phyloP scores from a whole-genome alignment of 2,888 invertebrate species.

The Hecatera dysodea region DNA sequence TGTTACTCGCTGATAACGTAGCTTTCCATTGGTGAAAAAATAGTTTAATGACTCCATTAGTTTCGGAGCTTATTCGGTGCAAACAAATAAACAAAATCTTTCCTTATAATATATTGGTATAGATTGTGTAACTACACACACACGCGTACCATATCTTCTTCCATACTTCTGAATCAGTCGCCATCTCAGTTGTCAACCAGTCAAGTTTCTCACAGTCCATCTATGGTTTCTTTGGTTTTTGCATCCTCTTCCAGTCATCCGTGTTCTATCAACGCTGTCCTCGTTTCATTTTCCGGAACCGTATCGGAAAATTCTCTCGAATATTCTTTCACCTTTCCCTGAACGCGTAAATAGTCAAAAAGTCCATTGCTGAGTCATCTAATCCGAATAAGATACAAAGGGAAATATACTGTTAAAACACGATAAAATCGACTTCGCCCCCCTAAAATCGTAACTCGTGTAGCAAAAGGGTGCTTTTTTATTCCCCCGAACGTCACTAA shows the following conservation, averaged over 20 bases:
- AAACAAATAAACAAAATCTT: too few species aligned
- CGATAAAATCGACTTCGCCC: slow-evolving; percentile 57
- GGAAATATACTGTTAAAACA: slow-evolving; percentile 55
- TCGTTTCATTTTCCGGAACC: not conserved
- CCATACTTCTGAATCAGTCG: too few species aligned
- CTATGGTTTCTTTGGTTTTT: not conserved
- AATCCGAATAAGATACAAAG: slow-evolving; percentile 58
- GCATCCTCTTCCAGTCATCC: not conserved
- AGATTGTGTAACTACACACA: too few species aligned
- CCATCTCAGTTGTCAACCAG: not conserved
- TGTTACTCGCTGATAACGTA: too few species aligned
- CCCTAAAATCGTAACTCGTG: slow-evolving; percentile 57
- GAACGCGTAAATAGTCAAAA: slow-evolving; percentile 27
- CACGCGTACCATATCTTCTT: too few species aligned
- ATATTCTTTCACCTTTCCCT: slow-evolving; percentile 12
- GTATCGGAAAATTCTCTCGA: not conserved
- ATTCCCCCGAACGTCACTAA: slow-evolving; percentile 54
- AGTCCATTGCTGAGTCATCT: slow-evolving; percentile 46
- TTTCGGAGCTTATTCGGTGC: too few species aligned
- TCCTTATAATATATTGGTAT: too few species aligned
- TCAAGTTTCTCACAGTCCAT: not conserved
- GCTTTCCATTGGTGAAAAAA: too few species aligned
- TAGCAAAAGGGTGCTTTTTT: slow-evolving; percentile 57
- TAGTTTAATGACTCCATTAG: too few species aligned
- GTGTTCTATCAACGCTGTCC: not conserved